Evolutionary conservation across 2,113 vertebrate species (phyloP).

Genomic region (Myotis yumanensis): DNA sequence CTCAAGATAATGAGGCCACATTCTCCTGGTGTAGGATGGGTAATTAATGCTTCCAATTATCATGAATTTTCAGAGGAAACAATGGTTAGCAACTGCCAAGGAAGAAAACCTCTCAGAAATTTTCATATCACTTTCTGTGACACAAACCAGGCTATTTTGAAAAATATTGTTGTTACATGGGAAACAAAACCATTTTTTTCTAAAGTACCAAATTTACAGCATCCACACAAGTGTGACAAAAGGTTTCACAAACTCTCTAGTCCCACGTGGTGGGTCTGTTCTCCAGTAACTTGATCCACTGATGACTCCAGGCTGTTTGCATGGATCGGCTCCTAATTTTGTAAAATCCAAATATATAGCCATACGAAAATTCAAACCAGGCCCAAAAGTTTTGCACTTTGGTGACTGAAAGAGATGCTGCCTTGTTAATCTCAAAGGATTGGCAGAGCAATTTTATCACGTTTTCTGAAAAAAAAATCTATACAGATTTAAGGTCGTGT

Average conservation of each 20-base stretch:
- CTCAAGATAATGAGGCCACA: slow-evolving; percentile 60
- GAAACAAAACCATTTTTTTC: slow-evolving; percentile 20
- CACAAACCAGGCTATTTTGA: slow-evolving; percentile 32
- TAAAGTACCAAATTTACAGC: background rate
- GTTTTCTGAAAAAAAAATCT: slow-evolving; percentile 84
- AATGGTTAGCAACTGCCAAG: slow-evolving; percentile 14
- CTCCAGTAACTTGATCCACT: slow-evolving; percentile 64
- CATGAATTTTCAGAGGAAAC: slow-evolving; percentile 53
- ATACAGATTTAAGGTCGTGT: slow-evolving; percentile 84
- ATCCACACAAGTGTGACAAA: slow-evolving; percentile 4
- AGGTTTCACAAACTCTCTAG: slow-evolving; percentile 41
- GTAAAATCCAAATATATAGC: slow-evolving; percentile 77
- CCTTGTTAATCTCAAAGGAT: slow-evolving; percentile 85
- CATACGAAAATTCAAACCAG: slow-evolving; percentile 73
- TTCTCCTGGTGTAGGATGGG: slow-evolving; percentile 10
- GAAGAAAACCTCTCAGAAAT: slow-evolving; percentile 26
- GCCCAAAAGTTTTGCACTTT: slow-evolving; percentile 62
- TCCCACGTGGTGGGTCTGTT: slow-evolving; percentile 29
- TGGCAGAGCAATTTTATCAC: slow-evolving; percentile 83
- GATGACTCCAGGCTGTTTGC: slow-evolving; percentile 60
- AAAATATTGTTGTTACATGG: slow-evolving; percentile 32
- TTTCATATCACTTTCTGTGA: background rate
- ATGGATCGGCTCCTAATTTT: slow-evolving; percentile 75
- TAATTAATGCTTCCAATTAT: slow-evolving; percentile 71
- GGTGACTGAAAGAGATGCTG: slow-evolving; percentile 77